Conservation (phyloP, 37 sponge, comb jelly and placozoan species). For the Bolinopsis microptera region DNA sequence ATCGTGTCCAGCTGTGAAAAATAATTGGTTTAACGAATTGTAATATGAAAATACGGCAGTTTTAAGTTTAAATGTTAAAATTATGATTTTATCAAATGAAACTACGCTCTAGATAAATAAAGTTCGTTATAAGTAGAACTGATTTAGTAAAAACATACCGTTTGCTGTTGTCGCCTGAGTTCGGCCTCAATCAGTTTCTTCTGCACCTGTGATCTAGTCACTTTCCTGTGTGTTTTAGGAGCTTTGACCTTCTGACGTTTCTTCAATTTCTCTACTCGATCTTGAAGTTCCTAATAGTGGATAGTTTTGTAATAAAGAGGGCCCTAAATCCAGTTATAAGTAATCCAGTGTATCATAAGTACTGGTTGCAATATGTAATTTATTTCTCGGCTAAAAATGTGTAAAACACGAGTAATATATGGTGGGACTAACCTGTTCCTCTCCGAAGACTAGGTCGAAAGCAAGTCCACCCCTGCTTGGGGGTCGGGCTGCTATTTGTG, state of each 20-base stretch:
- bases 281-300: neutral
- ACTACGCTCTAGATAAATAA: too few relatives aligned
- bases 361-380: too few relatives aligned
- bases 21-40: too few relatives aligned
- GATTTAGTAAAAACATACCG: too few relatives aligned
- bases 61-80: too few relatives aligned
- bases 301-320: neutral
- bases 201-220: conserved; percentile 10
- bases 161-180: conserved; percentile 44
- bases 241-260: conserved; percentile 61
- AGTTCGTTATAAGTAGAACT: too few relatives aligned
- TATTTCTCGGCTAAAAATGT: too few relatives aligned
- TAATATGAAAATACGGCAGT: too few relatives aligned
- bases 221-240: conserved; percentile 13
- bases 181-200: conserved; percentile 38
- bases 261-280: conserved; percentile 18
- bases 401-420: too few relatives aligned
- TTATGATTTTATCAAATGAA: too few relatives aligned
- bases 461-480: conserved; percentile 46
- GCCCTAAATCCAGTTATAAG: too few relatives aligned
- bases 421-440: conserved; percentile 29
- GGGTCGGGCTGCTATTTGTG: conserved; percentile 38
- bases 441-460: conserved; percentile 49
- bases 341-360: too few relatives aligned
- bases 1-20: conserved; percentile 18